Percentiles rank a stretch among this genome's conserved stretches.
Conservation (phyloP, 1,140 invertebrate genomes). For the Coelopa frigida region DNA sequence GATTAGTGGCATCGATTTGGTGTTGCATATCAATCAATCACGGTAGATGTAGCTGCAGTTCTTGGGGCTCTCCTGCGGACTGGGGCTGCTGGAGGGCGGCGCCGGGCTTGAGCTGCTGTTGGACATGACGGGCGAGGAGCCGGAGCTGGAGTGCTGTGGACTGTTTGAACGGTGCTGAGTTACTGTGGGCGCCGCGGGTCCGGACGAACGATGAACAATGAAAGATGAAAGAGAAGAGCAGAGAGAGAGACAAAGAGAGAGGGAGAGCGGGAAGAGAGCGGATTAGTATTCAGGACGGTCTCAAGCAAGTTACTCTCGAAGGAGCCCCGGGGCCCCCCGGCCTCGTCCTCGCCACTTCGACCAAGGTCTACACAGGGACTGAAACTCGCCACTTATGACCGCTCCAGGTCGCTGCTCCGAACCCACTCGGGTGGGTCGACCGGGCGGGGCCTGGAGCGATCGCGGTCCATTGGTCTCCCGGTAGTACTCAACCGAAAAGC, state of each 20-base stretch:
- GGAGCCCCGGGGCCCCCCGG: no score
- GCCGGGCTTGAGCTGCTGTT: constrained; percentile 45
- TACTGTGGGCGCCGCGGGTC: constrained; percentile 33
- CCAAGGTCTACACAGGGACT: no score
- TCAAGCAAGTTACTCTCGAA: no score
- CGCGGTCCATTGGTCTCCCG: no score
- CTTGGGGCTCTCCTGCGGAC: constrained; percentile 46
- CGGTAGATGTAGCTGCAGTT: constrained; percentile 46
- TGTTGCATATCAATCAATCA: constrained; percentile 46
- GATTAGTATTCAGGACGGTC: neutral
- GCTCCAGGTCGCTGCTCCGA: no score
- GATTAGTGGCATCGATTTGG: constrained; percentile 45
- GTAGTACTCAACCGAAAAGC: no score
- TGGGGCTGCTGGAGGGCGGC: constrained; percentile 44
- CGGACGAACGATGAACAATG: neutral
- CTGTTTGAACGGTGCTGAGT: constrained; percentile 46
- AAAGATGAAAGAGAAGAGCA: no score
- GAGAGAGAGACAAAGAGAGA: constrained; percentile 1
- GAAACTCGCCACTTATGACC: no score
- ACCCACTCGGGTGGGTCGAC: no score
- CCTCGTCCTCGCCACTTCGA: no score
- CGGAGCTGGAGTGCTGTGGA: constrained; percentile 44
- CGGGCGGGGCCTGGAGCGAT: no score
- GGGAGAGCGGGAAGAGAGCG: neutral
- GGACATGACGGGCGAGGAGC: constrained; percentile 44